Conservation (phyloP, 2,113 vertebrate genomes). For the Rhipidura dahli region DNA sequence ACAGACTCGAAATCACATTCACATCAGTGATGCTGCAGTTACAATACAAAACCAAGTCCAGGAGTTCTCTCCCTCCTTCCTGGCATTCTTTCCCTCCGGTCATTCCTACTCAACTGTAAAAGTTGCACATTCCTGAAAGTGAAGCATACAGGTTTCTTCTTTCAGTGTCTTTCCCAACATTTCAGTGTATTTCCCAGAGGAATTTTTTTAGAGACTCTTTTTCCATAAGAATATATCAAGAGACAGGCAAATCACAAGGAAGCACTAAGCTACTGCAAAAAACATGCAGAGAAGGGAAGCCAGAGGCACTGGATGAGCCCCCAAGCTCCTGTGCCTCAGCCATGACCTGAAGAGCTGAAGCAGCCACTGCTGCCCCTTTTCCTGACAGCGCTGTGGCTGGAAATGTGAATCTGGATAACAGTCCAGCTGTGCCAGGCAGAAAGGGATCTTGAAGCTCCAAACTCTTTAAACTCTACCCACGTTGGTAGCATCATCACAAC, state of each 20-base stretch:
- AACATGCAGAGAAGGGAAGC: not conserved
- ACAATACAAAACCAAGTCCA: not conserved
- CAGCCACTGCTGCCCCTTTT: not conserved
- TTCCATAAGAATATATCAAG: not conserved
- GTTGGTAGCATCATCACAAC: not conserved
- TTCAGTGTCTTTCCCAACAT: not conserved
- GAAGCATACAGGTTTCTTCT: not conserved
- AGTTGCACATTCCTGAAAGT: not conserved
- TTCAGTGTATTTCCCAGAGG: rapidly evolving
- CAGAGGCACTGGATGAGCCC: not conserved
- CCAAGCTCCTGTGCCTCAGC: not conserved
- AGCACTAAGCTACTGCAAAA: not conserved
- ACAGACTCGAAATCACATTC: not conserved
- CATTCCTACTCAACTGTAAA: not conserved
- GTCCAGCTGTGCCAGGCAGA: not conserved
- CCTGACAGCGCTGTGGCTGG: not conserved
- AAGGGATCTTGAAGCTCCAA: not conserved
- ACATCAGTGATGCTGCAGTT: not conserved
- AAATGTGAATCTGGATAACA: rapidly evolving
- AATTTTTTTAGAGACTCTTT: not conserved
- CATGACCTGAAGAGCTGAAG: not conserved
- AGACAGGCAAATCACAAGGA: not conserved
- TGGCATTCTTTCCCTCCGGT: not conserved
- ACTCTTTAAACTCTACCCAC: not conserved
- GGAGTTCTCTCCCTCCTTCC: not conserved